Conservation (phyloP, 2,113 vertebrate genomes). For the Sceloporus undulatus region DNA sequence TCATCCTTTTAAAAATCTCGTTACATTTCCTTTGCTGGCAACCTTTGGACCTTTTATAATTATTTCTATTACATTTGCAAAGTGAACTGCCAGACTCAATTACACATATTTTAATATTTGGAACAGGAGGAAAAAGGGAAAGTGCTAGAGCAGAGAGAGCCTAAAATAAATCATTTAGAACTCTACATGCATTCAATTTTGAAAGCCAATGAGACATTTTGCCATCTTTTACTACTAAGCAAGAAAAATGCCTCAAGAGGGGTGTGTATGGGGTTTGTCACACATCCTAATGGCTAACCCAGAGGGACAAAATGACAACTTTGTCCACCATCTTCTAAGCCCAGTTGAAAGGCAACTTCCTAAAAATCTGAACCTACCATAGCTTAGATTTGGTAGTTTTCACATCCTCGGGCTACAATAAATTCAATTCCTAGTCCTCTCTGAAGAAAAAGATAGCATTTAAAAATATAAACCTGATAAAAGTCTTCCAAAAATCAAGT, state of each 20-base stretch:
- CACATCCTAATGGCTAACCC: background rate
- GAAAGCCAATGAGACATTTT: slow-evolving; percentile 17
- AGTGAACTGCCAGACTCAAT: slow-evolving; percentile 31
- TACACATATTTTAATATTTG: slow-evolving; percentile 35
- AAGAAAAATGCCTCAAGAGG: background rate
- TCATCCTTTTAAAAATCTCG: background rate
- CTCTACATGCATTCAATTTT: background rate
- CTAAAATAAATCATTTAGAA: slow-evolving; percentile 34
- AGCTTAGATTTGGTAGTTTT: slow-evolving; percentile 11
- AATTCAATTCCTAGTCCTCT: background rate
- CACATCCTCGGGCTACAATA: background rate
- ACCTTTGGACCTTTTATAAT: slow-evolving; percentile 28
- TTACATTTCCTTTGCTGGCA: slow-evolving; percentile 28
- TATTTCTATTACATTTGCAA: slow-evolving; percentile 39
- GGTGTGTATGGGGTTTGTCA: background rate
- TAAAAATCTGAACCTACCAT: background rate
- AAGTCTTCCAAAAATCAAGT: slow-evolving; percentile 34
- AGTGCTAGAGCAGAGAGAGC: background rate
- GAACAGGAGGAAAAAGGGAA: background rate
- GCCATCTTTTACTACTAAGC: slow-evolving; percentile 14
- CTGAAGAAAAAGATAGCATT: background rate
- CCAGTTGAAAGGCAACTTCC: background rate
- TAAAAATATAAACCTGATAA: background rate
- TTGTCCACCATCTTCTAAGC: background rate
- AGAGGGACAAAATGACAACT: slow-evolving; percentile 11